These are phyloP conservation scores for Macrosoma leucophasiata DNA, from an alignment of 2,888 invertebrate species.

Conservation along the genomic window DNA sequence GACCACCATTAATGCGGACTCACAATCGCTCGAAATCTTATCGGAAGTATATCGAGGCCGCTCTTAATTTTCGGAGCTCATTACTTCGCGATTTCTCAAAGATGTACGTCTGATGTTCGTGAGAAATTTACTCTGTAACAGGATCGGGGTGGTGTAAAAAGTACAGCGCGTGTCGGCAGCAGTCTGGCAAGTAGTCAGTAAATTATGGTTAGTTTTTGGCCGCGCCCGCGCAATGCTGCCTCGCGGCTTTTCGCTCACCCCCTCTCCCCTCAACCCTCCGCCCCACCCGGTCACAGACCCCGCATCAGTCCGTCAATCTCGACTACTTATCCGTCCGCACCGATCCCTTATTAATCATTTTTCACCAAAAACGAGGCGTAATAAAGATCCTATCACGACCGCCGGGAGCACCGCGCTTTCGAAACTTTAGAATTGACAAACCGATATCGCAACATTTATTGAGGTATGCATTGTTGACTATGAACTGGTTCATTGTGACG, in stretches of 20 bases:
- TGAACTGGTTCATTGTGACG: conserved; percentile 67
- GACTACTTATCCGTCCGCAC: conserved; percentile 69
- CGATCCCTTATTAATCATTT: conserved; percentile 71
- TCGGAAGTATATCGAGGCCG: conserved; percentile 31
- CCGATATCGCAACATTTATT: conserved; percentile 67
- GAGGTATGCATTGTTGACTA: conserved; percentile 60
- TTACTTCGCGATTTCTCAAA: conserved; percentile 60
- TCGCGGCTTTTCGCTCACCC: conserved; percentile 61
- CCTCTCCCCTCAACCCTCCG: conserved; percentile 33
- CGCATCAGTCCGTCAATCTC: conserved; percentile 68
- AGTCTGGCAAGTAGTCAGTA: conserved; percentile 69
- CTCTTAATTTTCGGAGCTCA: conserved; percentile 54
- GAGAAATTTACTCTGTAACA: conserved; percentile 69
- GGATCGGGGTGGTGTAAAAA: conserved; percentile 57
- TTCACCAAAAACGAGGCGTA: conserved; percentile 54
- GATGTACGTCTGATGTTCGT: conserved; percentile 62
- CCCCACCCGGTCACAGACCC: conserved; percentile 67
- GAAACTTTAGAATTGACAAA: conserved; percentile 62
- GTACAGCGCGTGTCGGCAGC: conserved; percentile 62
- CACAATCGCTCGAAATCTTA: conserved; percentile 40
- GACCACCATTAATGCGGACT: conserved; percentile 11
- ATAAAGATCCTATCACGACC: conserved; percentile 61
- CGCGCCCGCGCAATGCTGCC: conserved; percentile 67
- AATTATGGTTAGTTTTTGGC: conserved; percentile 77
- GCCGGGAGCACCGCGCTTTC: conserved; percentile 53